Base-by-base conservation (phyloP, 2,888 invertebrate species). In the Tipula confusa region DNA sequence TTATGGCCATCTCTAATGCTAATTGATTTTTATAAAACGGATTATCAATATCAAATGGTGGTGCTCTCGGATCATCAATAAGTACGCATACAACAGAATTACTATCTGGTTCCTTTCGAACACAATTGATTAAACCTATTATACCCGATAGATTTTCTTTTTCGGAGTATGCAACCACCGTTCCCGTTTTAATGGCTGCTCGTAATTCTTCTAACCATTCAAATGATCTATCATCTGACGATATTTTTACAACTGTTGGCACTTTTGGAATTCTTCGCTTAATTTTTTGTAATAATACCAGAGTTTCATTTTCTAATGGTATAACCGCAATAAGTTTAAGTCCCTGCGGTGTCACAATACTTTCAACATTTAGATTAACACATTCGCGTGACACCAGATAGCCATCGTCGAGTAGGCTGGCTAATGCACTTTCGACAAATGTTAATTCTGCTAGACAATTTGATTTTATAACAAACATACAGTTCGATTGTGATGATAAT, bases 81-180 rank as follows among this genome's bases (percentile, higher is more conserved):
- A 94, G 91, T 5, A 95, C 88, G 83, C 93, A 93, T 83, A 91
- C 91, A 0, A 93, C 90, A 0, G 92, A 88, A 85, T 92, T 92
- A 82, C 95, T 95, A 85, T 94, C 94, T 0, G 94, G 93, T 87
- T 98, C 97, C 86, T 92, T 94, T 84, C 95, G 91, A 31, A 98
- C 88, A 88, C 98, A 98, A 86, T 97, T 97, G 0, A 96, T 93
- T 84, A 98, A 89, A n/a, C 98, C 99, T 28, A 97, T 88, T 0
- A 98, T 90, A 13, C 99, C 99, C 87, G 92, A 95, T 6, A 93
- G 90, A 1, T 91, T 90, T 83, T 94, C 93, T 85, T 93, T 92
- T 88, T 94, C 92, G 0, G 93, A 90, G 24, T 95, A 87, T 0
- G 95, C 90, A 0, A 94, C 86, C 4, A 36, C 29, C 0, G 87